A percentile compares a stretch with the other conserved stretches of the same genome.
Conservation (phyloP, 2,888 invertebrate genomes). For the Andrena bucephala region DNA sequence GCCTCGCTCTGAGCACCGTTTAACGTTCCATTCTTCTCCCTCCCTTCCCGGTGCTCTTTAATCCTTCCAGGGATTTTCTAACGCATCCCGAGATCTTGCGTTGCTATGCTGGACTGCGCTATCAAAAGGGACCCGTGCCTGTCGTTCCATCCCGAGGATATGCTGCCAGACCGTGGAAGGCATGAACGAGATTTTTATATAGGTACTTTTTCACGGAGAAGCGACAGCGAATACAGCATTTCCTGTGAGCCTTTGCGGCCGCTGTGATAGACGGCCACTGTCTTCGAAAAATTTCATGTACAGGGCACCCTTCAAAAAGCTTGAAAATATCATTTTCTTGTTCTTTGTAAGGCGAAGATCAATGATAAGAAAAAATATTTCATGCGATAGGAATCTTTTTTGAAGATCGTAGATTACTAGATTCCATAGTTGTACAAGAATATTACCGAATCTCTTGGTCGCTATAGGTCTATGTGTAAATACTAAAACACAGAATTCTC, state of each 20-base stretch:
- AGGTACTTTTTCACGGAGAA: background rate
- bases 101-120: constrained; percentile 17
- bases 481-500: background rate
- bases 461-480: background rate
- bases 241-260: background rate
- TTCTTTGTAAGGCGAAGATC: too few relatives aligned
- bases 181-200: constrained; percentile 15
- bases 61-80: constrained; percentile 62
- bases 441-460: too few relatives aligned
- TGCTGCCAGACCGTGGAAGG: background rate
- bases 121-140: constrained; percentile 34
- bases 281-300: background rate
- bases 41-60: constrained; percentile 36
- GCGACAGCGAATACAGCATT: background rate
- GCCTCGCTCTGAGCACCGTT: constrained; percentile 50
- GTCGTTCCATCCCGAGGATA: background rate
- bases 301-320: background rate
- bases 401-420: too few relatives aligned
- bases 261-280: background rate
- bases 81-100: constrained; percentile 54
- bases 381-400: too few relatives aligned
- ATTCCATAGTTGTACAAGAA: too few relatives aligned
- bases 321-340: background rate
- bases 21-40: constrained; percentile 50
- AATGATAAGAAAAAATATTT: too few relatives aligned